These are phyloP conservation scores for Echinometra lucunter DNA, from an alignment of 53 echinoderm and acorn worm genomes.

Conservation along the genomic window DNA sequence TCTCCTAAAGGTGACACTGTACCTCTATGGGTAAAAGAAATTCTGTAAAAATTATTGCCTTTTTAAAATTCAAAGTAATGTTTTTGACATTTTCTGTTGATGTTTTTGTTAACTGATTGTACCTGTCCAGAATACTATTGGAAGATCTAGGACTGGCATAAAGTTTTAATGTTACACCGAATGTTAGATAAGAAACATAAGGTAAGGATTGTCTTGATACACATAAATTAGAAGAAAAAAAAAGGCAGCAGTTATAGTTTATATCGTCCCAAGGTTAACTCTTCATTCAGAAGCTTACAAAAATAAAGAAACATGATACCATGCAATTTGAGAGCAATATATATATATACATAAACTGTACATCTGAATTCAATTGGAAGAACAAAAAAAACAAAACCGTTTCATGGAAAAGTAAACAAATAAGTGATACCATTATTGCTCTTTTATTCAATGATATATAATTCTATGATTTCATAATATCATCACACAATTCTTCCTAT, in stretches of 20 bases:
- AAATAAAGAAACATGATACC: neutral
- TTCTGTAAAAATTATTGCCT: too few relatives aligned
- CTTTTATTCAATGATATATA: neutral
- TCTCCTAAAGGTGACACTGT: too few relatives aligned
- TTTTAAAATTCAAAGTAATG: too few relatives aligned
- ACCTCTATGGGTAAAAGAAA: too few relatives aligned
- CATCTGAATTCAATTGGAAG: neutral
- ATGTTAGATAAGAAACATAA: neutral
- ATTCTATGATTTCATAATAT: neutral
- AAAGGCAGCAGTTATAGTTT: constrained; percentile 15
- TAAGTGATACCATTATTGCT: neutral
- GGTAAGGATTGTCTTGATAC: neutral
- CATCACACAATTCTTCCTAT: too few relatives aligned
- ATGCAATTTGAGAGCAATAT: neutral
- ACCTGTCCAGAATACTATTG: too few relatives aligned
- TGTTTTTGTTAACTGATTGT: too few relatives aligned
- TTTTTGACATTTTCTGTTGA: too few relatives aligned
- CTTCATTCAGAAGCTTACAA: neutral
- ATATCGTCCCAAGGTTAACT: neutral
- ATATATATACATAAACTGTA: neutral
- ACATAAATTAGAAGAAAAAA: neutral
- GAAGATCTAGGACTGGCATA: too few relatives aligned
- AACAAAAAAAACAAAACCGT: neutral
- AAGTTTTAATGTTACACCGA: neutral
- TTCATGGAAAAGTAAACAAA: neutral